A percentile compares a stretch with the other conserved stretches of the same genome.
These are phyloP conservation scores for Sylvia atricapilla DNA, from an alignment of 2,113 vertebrate species.

Conservation along the genomic window DNA sequence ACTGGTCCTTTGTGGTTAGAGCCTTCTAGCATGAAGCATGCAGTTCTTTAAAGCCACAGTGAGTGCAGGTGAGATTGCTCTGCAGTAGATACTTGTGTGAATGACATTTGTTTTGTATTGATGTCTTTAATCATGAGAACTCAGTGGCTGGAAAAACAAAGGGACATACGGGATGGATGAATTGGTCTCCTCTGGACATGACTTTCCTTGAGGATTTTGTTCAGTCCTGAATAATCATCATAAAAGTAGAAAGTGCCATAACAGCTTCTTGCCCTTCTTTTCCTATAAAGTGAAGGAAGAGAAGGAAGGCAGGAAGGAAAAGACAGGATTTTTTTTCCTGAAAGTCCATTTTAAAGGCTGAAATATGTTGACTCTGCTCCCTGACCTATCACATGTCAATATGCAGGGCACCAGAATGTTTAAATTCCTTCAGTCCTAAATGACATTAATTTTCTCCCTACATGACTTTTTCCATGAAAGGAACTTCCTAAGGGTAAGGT, in stretches of 20 bases:
- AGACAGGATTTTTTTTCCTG: rapidly evolving
- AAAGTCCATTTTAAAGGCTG: neutral
- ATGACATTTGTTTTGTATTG: neutral
- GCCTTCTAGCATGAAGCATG: neutral
- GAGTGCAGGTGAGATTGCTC: neutral
- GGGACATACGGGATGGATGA: neutral
- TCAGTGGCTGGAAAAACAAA: neutral
- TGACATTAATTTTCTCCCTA: neutral
- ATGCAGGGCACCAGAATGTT: neutral
- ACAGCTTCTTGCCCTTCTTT: neutral
- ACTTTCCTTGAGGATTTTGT: neutral
- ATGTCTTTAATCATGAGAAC: neutral
- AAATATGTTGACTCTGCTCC: neutral
- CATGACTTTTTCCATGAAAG: neutral
- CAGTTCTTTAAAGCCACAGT: neutral
- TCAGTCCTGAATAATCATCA: neutral
- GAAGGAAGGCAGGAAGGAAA: neutral
- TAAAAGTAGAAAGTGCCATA: neutral
- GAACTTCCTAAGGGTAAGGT: neutral
- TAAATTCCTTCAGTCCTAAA: neutral
- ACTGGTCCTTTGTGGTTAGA: conserved; percentile 32
- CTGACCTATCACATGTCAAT: neutral
- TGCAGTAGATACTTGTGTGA: neutral
- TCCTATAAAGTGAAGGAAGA: neutral
- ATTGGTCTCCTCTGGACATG: neutral